A percentile compares a stretch with the other conserved stretches of the same genome.
These are phyloP conservation scores for Kryphioiulus occultus DNA, from an alignment of 2,888 invertebrate species.

Conservation along the genomic window DNA sequence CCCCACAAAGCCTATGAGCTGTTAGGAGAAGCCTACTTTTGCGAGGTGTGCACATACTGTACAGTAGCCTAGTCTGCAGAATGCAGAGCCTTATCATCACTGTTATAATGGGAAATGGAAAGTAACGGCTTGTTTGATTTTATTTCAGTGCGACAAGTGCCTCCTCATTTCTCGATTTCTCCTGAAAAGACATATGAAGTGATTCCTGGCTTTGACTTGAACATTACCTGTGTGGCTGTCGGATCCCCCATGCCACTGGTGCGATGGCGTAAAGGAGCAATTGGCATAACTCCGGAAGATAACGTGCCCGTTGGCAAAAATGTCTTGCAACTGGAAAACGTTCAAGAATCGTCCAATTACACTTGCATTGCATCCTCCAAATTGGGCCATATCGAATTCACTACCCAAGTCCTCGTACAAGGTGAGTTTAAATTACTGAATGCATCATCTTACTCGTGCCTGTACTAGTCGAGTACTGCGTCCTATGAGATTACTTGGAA, in stretches of 20 bases:
- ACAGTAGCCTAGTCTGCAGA: background rate
- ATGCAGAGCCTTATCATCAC: too few relatives aligned
- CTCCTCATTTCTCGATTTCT: constrained; percentile 93
- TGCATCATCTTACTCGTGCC: background rate
- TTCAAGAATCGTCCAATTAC: constrained; percentile 93
- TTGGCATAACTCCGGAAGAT: constrained; percentile 88
- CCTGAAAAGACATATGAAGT: constrained; percentile 87
- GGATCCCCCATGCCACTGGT: constrained; percentile 99
- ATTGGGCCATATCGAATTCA: constrained; percentile 87
- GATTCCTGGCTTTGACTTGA: constrained; percentile 88
- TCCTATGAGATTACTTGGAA: background rate
- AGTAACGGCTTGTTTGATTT: constrained; percentile 60
- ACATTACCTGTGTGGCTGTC: constrained; percentile 94
- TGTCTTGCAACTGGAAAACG: constrained; percentile 82
- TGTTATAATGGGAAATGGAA: too few relatives aligned
- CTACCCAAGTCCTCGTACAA: constrained; percentile 92
- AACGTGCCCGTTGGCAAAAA: constrained; percentile 72
- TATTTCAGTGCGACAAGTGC: constrained; percentile 86
- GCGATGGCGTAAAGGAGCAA: constrained; percentile 67
- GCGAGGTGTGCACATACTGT: too few relatives aligned
- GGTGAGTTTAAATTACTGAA: constrained; percentile 69
- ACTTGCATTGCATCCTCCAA: constrained; percentile 96
- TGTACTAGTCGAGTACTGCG: background rate
- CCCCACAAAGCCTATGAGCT: too few relatives aligned
- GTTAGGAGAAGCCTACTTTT: too few relatives aligned